Conservation (phyloP, 2,113 vertebrate genomes). For the Amphiprion percula region DNA sequence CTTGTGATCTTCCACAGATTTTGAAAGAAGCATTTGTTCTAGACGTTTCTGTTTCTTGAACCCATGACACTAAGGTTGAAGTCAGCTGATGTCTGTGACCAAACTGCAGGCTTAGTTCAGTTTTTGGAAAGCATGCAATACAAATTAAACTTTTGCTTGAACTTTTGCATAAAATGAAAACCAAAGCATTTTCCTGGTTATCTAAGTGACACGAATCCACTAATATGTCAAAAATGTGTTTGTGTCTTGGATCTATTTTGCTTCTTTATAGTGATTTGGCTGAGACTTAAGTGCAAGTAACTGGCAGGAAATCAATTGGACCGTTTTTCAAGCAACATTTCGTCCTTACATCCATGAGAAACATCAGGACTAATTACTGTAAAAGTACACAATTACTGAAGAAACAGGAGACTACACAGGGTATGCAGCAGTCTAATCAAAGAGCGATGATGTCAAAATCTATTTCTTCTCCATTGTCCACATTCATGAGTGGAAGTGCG, state of each 20-base stretch:
- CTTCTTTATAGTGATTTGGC: conserved; percentile 24
- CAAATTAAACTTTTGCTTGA: conserved; percentile 12
- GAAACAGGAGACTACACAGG: conserved; percentile 23
- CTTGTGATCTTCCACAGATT: conserved; percentile 24
- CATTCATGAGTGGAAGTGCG: conserved; percentile 53
- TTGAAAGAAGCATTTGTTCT: conserved; percentile 66
- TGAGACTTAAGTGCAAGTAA: not conserved
- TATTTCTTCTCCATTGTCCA: conserved; percentile 79
- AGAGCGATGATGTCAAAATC: conserved; percentile 72
- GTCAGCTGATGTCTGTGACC: conserved; percentile 53
- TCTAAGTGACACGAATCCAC: not conserved
- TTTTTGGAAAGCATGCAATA: conserved; percentile 3
- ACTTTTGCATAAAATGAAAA: not conserved
- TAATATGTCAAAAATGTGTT: not conserved
- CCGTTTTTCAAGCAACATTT: conserved; percentile 19
- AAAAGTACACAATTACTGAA: conserved; percentile 45
- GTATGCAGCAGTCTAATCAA: conserved; percentile 55
- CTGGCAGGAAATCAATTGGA: conserved; percentile 47
- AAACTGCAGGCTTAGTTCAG: not conserved
- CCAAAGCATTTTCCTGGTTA: not conserved
- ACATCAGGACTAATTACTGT: conserved; percentile 48
- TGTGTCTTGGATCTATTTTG: not conserved
- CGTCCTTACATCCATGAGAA: conserved; percentile 33
- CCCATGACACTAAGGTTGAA: conserved; percentile 50
- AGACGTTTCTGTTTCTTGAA: conserved; percentile 38